Percentiles rank a stretch among this genome's conserved stretches.
Evolutionary conservation across 37 sponge, comb jelly and placozoan genomes (phyloP).

Genomic region (Eunapius fragilis): DNA sequence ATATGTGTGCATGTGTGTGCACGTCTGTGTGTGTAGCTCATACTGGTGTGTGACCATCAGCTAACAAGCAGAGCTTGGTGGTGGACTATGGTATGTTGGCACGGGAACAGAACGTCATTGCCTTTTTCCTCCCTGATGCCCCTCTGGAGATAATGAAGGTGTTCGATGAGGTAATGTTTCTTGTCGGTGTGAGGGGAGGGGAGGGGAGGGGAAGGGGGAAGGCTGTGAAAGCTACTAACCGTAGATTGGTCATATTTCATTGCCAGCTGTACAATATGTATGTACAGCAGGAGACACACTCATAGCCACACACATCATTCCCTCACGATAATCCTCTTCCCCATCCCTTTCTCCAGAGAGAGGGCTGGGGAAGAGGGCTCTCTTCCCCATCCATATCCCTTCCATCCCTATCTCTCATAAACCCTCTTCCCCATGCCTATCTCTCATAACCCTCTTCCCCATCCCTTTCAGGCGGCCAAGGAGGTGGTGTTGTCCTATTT

Average conservation of each 20-base stretch:
- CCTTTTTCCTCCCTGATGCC: slow-evolving; percentile 99
- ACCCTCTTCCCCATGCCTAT: not conserved
- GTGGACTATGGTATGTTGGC: slow-evolving; percentile 94
- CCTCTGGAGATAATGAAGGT: slow-evolving; percentile 96
- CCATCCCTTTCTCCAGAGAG: too few relatives aligned
- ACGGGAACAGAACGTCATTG: slow-evolving; percentile 78
- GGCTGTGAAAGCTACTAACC: not conserved
- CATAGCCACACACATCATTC: too few relatives aligned
- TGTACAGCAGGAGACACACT: too few relatives aligned
- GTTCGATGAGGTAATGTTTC: slow-evolving; percentile 87
- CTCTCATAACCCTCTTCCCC: not conserved
- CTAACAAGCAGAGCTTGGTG: slow-evolving; percentile 91
- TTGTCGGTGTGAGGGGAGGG: not conserved
- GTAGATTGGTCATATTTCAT: too few relatives aligned
- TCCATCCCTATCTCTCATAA: too few relatives aligned
- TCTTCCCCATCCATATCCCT: too few relatives aligned
- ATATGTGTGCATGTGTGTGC: too few relatives aligned
- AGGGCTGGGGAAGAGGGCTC: too few relatives aligned
- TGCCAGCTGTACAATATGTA: too few relatives aligned
- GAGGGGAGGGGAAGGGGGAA: not conserved
- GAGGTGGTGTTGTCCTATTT: slow-evolving; percentile 94
- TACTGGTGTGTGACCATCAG: slow-evolving; percentile 6
- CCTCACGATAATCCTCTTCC: too few relatives aligned
- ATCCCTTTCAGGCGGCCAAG: slow-evolving; percentile 80
- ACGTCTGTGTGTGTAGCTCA: too few relatives aligned